phyloP scores from a whole-genome alignment of 1,140 invertebrate species.

The Globodera rostochiensis region DNA sequence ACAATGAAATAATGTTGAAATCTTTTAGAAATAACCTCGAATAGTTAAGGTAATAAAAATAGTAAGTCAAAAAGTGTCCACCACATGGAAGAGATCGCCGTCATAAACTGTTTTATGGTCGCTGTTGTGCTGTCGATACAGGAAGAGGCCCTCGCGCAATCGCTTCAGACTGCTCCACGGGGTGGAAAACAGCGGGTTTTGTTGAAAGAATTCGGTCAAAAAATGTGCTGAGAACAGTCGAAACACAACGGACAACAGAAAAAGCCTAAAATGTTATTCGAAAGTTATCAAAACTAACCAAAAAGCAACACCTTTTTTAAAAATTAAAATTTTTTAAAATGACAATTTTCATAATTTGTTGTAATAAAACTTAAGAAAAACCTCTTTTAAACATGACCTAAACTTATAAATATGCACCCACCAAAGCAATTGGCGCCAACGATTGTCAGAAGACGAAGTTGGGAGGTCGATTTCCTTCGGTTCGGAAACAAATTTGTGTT shows the following conservation, averaged over 20 bases:
- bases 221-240: slow-evolving; percentile 16
- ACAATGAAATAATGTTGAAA: too few relatives aligned
- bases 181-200: slow-evolving; percentile 47
- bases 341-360: too few relatives aligned
- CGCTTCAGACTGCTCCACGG: slow-evolving; percentile 50
- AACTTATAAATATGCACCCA: not conserved
- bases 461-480: not conserved
- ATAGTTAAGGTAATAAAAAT: too few relatives aligned
- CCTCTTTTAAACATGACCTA: not conserved
- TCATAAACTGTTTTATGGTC: slow-evolving; percentile 48
- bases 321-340: too few relatives aligned
- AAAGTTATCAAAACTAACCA: too few relatives aligned
- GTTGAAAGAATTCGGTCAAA: slow-evolving; percentile 39
- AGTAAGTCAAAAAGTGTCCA: slow-evolving; percentile 22
- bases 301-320: too few relatives aligned
- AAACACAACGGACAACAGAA: slow-evolving; percentile 4
- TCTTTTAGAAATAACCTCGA: too few relatives aligned
- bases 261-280: slow-evolving; percentile 1
- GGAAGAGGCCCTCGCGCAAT: slow-evolving; percentile 50
- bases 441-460: not conserved
- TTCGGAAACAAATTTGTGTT: not conserved
- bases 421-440: not conserved
- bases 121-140: slow-evolving; percentile 32
- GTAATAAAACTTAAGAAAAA: too few relatives aligned
- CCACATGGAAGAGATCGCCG: slow-evolving; percentile 56